Evolutionary conservation across 2,888 invertebrate species (phyloP).

Genomic region (Drosophila nr. perissopoda): DNA sequence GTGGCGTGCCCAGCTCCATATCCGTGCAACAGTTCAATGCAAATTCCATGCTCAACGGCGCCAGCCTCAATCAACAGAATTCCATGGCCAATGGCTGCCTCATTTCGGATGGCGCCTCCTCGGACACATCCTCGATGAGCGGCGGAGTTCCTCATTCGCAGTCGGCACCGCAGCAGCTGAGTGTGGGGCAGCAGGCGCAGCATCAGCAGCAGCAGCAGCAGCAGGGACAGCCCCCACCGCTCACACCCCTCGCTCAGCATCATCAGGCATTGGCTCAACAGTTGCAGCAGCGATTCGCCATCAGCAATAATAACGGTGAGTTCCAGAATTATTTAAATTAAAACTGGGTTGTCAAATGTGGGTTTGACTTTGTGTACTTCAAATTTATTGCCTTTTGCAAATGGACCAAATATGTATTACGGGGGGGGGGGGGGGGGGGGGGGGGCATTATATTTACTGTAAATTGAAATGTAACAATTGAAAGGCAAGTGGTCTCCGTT

Average conservation of each 20-base stretch:
- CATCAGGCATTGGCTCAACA: slow-evolving; percentile 88
- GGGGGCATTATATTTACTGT: neutral
- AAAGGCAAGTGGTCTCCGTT: neutral
- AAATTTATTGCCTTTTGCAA: slow-evolving; percentile 15
- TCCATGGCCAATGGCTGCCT: slow-evolving; percentile 70
- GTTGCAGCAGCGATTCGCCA: slow-evolving; percentile 87
- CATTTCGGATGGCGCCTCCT: slow-evolving; percentile 74
- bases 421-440: neutral
- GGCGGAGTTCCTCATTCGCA: slow-evolving; percentile 85
- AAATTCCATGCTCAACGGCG: slow-evolving; percentile 75
- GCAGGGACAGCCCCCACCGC: slow-evolving; percentile 73
- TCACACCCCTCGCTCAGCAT: slow-evolving; percentile 86
- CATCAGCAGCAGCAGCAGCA: slow-evolving; percentile 60
- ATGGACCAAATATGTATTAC: slow-evolving; percentile 1
- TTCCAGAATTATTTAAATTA: slow-evolving; percentile 3
- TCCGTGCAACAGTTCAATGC: slow-evolving; percentile 85
- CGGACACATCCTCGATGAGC: slow-evolving; percentile 75
- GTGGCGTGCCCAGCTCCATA: slow-evolving; percentile 83
- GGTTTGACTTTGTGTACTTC: neutral
- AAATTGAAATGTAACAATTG: slow-evolving; percentile 6
- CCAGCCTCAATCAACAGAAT: slow-evolving; percentile 63
- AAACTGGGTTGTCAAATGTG: too few relatives aligned
- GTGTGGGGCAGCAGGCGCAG: slow-evolving; percentile 66
- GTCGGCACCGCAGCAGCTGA: slow-evolving; percentile 85
- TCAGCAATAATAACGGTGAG: slow-evolving; percentile 85